phyloP scores from a whole-genome alignment of 2,888 invertebrate species.

The Hydropsyche betteni region DNA sequence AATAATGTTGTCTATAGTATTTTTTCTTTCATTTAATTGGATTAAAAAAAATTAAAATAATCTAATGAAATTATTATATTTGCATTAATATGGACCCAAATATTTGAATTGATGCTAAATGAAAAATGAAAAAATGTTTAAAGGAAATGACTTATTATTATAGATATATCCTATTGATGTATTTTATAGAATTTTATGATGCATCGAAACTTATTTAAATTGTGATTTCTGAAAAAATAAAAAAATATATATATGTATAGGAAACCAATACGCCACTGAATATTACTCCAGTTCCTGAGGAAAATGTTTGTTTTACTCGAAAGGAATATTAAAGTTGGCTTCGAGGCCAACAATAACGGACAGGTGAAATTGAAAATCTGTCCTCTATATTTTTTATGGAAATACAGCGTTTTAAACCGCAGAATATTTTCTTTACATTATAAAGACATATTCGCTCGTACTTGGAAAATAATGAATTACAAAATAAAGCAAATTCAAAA shows the following conservation, averaged over 20 bases:
- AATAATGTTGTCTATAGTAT: no score
- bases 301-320: slow-evolving; percentile 51
- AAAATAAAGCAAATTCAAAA: neutral
- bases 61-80: no score
- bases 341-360: slow-evolving; percentile 46
- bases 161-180: no score
- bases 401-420: neutral
- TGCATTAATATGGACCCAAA: no score
- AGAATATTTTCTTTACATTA: neutral
- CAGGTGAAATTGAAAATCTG: slow-evolving; percentile 47
- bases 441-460: no score
- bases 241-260: neutral
- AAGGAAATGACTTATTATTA: no score
- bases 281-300: slow-evolving; percentile 23
- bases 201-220: neutral
- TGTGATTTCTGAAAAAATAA: neutral
- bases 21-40: no score
- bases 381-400: slow-evolving; percentile 21
- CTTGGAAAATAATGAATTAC: no score
- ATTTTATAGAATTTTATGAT: no score
- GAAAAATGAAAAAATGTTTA: no score
- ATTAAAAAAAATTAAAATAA: no score
- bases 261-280: slow-evolving; percentile 29
- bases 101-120: no score
- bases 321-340: slow-evolving; percentile 50